A percentile compares a stretch with the other conserved stretches of the same genome.
Evolutionary conservation across 2,888 invertebrate genomes (phyloP).

Genomic region (Machimus rusticus): DNA sequence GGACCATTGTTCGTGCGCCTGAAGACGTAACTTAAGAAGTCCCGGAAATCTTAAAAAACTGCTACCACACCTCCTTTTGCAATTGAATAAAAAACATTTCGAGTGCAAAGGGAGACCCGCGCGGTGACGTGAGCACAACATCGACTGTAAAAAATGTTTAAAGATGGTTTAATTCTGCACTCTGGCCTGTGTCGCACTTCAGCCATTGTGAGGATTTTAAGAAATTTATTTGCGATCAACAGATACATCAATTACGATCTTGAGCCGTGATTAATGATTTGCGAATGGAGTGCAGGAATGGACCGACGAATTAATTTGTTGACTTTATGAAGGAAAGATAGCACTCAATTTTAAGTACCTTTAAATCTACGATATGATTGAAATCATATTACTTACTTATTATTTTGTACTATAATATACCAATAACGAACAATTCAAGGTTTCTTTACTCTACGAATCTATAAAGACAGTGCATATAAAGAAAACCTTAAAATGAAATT

Average conservation of each 20-base stretch:
- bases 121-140: neutral
- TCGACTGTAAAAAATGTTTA: neutral
- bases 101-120: conserved; percentile 34
- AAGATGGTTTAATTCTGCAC: neutral
- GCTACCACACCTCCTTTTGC: conserved; percentile 51
- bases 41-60: conserved; percentile 52
- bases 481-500: neutral
- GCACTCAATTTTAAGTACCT: neutral
- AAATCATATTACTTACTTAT: too few species aligned
- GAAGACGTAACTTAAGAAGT: conserved; percentile 51
- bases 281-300: neutral
- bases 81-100: conserved; percentile 19
- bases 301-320: neutral
- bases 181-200: neutral
- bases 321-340: neutral
- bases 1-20: conserved; percentile 21
- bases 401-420: too few species aligned
- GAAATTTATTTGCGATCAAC: neutral
- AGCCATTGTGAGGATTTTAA: neutral
- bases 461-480: neutral
- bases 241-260: conserved; percentile 4
- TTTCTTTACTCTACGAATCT: too few species aligned
- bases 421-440: too few species aligned
- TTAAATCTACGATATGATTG: neutral
- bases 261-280: neutral